Percentiles rank a stretch among this genome's conserved stretches.
phyloP scores from a whole-genome alignment of 2,797 vertebrate genomes.

The Prunella strophiata region DNA sequence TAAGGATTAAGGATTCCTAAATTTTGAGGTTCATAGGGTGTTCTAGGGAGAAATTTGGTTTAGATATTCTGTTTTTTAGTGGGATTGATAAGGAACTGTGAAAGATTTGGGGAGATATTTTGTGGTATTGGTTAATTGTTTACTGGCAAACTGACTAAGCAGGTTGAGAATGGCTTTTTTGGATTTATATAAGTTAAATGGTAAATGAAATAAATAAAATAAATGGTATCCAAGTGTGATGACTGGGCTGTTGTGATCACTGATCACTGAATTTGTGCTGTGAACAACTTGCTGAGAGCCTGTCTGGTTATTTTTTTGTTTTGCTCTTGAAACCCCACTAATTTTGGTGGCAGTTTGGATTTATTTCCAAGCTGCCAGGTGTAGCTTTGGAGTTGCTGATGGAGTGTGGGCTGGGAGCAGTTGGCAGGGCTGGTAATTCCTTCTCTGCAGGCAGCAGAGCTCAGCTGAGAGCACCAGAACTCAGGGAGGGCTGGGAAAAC shows the following conservation, averaged over 20 bases:
- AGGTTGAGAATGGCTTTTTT: neutral
- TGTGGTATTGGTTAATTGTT: neutral
- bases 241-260: neutral
- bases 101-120: neutral
- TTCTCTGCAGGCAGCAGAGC: neutral
- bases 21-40: neutral
- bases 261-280: neutral
- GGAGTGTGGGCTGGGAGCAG: neutral
- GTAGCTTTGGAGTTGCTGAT: neutral
- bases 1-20: neutral
- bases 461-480: neutral
- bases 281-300: neutral
- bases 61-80: neutral
- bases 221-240: neutral
- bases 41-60: neutral
- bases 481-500: neutral
- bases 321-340: neutral
- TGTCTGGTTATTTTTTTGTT: neutral
- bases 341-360: neutral
- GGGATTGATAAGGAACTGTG: neutral
- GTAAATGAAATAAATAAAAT: neutral
- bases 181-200: neutral
- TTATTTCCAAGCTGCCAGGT: constrained; percentile 6
- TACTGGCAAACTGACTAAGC: neutral
- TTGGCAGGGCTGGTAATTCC: neutral